Percentiles rank a stretch among this genome's conserved stretches.
Evolutionary conservation across 2,797 vertebrate genomes (phyloP).

Genomic region (Holocentrus rufus): DNA sequence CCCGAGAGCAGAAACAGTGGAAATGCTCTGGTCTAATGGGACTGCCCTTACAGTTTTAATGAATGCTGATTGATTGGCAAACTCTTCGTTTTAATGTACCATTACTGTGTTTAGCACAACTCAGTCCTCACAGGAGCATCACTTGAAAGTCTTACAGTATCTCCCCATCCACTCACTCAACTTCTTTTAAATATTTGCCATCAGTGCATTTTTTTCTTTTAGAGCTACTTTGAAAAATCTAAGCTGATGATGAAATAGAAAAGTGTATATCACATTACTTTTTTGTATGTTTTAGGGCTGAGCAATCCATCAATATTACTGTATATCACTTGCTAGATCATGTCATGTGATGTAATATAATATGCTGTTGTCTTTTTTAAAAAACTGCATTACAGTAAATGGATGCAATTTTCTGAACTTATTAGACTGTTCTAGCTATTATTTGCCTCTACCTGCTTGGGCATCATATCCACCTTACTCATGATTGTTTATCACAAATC

Average conservation of each 20-base stretch:
- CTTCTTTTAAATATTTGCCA: conserved; percentile 19
- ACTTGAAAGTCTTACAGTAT: conserved; percentile 30
- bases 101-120: conserved; percentile 50
- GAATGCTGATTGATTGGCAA: conserved; percentile 66
- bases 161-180: conserved; percentile 11
- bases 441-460: too few species aligned
- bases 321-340: too few species aligned
- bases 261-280: neutral
- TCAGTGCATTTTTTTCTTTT: neutral
- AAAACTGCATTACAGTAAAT: too few species aligned
- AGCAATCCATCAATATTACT: too few species aligned
- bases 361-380: too few species aligned
- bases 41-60: conserved; percentile 60
- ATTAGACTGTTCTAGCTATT: too few species aligned
- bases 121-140: conserved; percentile 35
- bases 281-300: too few species aligned
- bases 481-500: too few species aligned
- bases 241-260: neutral
- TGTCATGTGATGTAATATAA: too few species aligned
- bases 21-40: conserved; percentile 57
- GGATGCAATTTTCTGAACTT: too few species aligned
- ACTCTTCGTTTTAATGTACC: conserved; percentile 52
- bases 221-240: conserved; percentile 26
- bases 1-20: conserved; percentile 47
- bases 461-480: too few species aligned